phyloP scores from a whole-genome alignment of 1,140 invertebrate species.

The Cydia fagiglandana region DNA sequence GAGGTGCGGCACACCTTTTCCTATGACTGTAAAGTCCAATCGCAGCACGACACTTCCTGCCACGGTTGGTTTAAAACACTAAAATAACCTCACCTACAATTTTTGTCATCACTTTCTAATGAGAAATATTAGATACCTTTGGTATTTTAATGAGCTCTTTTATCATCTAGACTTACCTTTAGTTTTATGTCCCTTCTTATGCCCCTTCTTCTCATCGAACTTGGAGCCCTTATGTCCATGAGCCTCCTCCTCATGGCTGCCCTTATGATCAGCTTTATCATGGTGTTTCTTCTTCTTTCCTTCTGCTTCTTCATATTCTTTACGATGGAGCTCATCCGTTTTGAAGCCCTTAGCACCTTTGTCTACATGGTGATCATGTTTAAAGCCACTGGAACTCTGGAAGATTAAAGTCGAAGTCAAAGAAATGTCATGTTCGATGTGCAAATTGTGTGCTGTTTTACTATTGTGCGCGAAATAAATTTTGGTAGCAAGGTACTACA shows the following conservation, averaged over 20 bases:
- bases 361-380: conserved; percentile 77
- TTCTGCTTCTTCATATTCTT: conserved; percentile 76
- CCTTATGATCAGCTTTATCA: conserved; percentile 73
- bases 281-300: conserved; percentile 80
- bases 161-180: conserved; percentile 55
- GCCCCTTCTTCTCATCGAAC: conserved; percentile 80
- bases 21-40: too few species aligned
- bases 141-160: too few species aligned
- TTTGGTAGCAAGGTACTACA: too few species aligned
- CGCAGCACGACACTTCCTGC: too few species aligned
- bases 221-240: conserved; percentile 77
- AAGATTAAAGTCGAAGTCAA: conserved; percentile 36
- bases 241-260: conserved; percentile 73
- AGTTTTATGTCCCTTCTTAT: conserved; percentile 82
- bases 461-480: too few species aligned
- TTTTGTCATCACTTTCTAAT: too few species aligned
- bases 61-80: too few species aligned
- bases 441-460: too few species aligned
- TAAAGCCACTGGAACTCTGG: conserved; percentile 78
- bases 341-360: conserved; percentile 80
- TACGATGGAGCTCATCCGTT: conserved; percentile 75
- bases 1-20: too few species aligned
- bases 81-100: too few species aligned
- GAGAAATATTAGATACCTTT: too few species aligned
- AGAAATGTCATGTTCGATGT: too few species aligned